Percentiles rank a stretch among this genome's conserved stretches.
Conservation (phyloP, 2,888 invertebrate species). For the Agrotis clavis region DNA sequence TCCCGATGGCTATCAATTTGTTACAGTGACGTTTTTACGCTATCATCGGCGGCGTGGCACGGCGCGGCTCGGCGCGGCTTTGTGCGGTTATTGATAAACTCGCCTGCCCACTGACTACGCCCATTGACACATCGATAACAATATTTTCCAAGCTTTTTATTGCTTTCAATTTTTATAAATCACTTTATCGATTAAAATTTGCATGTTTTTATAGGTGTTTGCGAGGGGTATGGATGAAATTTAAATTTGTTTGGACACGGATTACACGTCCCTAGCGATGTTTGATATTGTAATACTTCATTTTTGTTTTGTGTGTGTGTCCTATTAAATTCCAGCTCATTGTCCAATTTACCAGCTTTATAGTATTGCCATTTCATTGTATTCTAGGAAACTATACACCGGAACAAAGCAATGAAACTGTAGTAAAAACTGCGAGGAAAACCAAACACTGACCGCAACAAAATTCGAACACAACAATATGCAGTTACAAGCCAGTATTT, state of each 20-base stretch:
- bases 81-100: constrained; percentile 62
- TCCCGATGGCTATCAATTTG: constrained; percentile 59
- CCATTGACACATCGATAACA: constrained; percentile 61
- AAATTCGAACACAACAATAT: constrained; percentile 30
- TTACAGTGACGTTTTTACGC: constrained; percentile 58
- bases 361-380: constrained; percentile 21
- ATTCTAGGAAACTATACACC: constrained; percentile 27
- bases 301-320: constrained; percentile 10
- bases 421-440: constrained; percentile 24
- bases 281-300: constrained; percentile 33
- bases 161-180: constrained; percentile 60
- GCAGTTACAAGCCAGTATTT: constrained; percentile 24
- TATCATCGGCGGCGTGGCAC: constrained; percentile 37
- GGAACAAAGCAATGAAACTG: constrained; percentile 38
- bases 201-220: constrained; percentile 53
- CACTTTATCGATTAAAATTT: constrained; percentile 63
- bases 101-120: constrained; percentile 40
- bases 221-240: constrained; percentile 43
- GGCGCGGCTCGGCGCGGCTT: constrained; percentile 24
- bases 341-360: neutral
- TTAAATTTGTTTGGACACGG: constrained; percentile 51
- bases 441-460: neutral
- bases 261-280: constrained; percentile 49
- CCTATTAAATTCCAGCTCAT: too few relatives aligned
- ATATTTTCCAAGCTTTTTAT: constrained; percentile 58